A percentile compares a stretch with the other conserved stretches of the same genome.
Evolutionary conservation across 2,888 invertebrate species (phyloP).

Genomic region (Syritta pipiens): DNA sequence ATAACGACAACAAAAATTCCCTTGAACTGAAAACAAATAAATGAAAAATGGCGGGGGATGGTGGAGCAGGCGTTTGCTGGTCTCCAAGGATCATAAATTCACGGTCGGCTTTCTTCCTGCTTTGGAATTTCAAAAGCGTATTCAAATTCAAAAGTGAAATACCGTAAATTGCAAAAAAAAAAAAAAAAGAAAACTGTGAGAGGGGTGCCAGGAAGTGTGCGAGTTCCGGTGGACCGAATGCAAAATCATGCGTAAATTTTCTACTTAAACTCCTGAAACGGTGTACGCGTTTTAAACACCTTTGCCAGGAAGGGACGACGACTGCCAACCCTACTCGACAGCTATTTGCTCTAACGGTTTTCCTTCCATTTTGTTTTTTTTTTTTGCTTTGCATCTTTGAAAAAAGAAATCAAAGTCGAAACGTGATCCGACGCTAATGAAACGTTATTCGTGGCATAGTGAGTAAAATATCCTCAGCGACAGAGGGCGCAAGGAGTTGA

Average conservation of each 20-base stretch:
- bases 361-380: no score
- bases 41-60: background rate
- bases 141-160: conserved; percentile 25
- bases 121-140: conserved; percentile 4
- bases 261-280: conserved; percentile 1
- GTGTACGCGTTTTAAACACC: conserved; percentile 10
- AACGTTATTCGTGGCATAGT: conserved; percentile 19
- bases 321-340: background rate
- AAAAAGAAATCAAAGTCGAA: conserved; percentile 43
- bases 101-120: background rate
- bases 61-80: background rate
- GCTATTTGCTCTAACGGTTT: conserved; percentile 17
- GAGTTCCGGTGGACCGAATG: no score
- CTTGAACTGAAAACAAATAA: background rate
- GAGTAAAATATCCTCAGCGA: background rate
- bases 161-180: conserved; percentile 2
- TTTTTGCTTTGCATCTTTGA: no score
- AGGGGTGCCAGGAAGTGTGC: no score
- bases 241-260: conserved; percentile 26
- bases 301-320: background rate
- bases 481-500: background rate
- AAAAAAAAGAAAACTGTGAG: no score
- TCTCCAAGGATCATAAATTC: conserved; percentile 18
- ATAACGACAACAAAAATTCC: no score
- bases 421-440: conserved; percentile 57